Conservation (phyloP, 2,888 invertebrate species). For the Glyphotaelius pellucidus region DNA sequence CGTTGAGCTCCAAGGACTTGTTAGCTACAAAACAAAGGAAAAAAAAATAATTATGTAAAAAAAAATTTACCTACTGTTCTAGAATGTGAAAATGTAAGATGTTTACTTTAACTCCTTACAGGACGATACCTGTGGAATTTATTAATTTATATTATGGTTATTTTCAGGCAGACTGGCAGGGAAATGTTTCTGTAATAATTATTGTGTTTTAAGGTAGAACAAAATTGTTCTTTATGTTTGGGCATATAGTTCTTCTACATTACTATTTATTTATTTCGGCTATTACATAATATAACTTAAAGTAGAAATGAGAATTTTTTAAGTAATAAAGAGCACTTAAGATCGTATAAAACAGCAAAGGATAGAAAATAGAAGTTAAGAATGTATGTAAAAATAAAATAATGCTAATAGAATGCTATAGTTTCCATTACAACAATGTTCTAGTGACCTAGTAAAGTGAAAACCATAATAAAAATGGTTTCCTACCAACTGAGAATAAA, state of each 20-base stretch:
- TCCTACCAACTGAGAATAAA: too few species aligned
- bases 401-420: not conserved
- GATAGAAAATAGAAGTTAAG: too few species aligned
- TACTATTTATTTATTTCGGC: too few species aligned
- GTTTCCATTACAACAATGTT: not conserved
- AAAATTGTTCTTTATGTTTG: too few species aligned
- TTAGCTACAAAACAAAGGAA: slow-evolving; percentile 71
- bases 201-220: not conserved
- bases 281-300: too few species aligned
- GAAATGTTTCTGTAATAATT: not conserved
- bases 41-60: not conserved
- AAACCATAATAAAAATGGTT: not conserved
- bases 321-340: too few species aligned
- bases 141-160: not conserved
- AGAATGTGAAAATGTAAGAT: too few species aligned
- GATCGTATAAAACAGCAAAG: too few species aligned
- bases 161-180: not conserved
- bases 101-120: too few species aligned
- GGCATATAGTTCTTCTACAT: too few species aligned
- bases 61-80: not conserved
- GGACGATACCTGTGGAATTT: not conserved
- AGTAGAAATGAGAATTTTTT: too few species aligned
- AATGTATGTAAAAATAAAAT: too few species aligned
- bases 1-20: slow-evolving; percentile 82
- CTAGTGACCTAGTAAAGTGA: not conserved